Evolutionary conservation across 1,140 invertebrate genomes (phyloP).

Genomic region (Theocolax elegans): DNA sequence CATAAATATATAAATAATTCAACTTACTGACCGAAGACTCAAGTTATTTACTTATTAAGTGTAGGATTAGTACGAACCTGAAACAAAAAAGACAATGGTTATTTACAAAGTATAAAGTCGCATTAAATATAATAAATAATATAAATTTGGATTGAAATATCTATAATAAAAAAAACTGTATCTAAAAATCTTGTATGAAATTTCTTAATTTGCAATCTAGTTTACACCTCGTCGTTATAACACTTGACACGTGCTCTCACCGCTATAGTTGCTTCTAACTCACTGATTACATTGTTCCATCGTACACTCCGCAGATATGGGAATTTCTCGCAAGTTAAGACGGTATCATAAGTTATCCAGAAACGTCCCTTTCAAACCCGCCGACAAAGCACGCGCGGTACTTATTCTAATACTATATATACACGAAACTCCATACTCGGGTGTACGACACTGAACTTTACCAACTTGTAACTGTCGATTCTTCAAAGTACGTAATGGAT

Average conservation of each 20-base stretch:
- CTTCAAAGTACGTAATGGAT: too few species aligned
- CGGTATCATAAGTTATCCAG: neutral
- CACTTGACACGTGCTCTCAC: neutral
- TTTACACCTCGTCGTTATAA: neutral
- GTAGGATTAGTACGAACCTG: neutral
- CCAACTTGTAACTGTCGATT: too few species aligned
- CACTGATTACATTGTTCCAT: neutral
- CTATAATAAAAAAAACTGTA: too few species aligned
- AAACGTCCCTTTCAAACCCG: neutral
- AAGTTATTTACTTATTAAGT: too few species aligned
- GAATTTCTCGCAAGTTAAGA: conserved; percentile 4
- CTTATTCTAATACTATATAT: neutral
- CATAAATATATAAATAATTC: too few species aligned
- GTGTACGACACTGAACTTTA: neutral
- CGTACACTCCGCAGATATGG: conserved; percentile 1
- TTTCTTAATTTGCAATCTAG: too few species aligned
- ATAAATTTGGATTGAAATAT: too few species aligned
- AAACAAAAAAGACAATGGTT: neutral
- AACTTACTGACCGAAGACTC: neutral
- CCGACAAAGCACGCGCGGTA: neutral
- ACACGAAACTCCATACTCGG: neutral
- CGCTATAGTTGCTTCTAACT: neutral
- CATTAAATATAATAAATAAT: too few species aligned
- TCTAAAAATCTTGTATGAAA: too few species aligned
- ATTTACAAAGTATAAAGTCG: too few species aligned